Evolutionary conservation across 2,888 invertebrate genomes (phyloP).

Genomic region (Salpingus planirostris): DNA sequence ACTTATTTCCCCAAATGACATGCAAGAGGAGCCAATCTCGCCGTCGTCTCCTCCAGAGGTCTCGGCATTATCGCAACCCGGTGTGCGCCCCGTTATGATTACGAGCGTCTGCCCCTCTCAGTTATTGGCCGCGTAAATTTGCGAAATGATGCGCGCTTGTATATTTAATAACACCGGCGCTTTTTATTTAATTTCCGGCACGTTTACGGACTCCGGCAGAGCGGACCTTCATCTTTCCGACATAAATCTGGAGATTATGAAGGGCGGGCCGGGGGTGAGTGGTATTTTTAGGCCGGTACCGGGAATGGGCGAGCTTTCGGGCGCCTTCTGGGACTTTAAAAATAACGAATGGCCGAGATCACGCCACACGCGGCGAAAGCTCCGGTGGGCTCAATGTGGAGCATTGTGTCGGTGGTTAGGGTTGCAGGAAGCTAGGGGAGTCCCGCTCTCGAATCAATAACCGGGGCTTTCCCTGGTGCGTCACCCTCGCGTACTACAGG

Average conservation of each 20-base stretch:
- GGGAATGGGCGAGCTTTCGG: no score
- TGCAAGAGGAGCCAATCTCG: no score
- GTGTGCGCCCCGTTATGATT: constrained; percentile 28
- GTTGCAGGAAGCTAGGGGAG: constrained; percentile 25
- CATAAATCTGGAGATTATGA: no score
- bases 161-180: constrained; percentile 27
- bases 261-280: no score
- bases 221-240: no score
- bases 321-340: no score
- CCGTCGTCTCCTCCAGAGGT: not conserved
- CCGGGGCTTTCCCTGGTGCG: constrained; percentile 29
- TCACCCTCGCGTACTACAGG: no score
- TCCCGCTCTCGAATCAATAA: constrained; percentile 31
- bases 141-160: constrained; percentile 30
- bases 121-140: constrained; percentile 32
- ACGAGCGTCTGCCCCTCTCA: constrained; percentile 25
- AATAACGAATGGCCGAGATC: no score
- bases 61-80: constrained; percentile 28
- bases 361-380: no score
- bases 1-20: not conserved
- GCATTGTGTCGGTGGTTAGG: constrained; percentile 39
- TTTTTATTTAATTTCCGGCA: constrained; percentile 24
- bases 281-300: no score
- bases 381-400: constrained; percentile 29
- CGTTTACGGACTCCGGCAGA: no score